These are phyloP conservation scores for Muntiacus reevesi DNA, from an alignment of 2,113 vertebrate species.

Conservation along the genomic window DNA sequence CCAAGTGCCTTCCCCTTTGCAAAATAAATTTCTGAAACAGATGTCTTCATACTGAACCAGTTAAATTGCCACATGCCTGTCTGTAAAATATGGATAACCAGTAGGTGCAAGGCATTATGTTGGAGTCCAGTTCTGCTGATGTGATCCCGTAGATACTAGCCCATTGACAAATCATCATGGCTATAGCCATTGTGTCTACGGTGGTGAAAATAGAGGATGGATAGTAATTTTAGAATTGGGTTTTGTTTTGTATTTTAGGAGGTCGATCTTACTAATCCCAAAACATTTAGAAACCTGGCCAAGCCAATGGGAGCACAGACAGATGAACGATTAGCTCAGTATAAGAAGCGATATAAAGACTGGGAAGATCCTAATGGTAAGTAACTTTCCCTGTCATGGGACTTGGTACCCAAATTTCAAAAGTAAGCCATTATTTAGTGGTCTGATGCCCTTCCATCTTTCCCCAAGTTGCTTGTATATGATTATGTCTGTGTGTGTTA, in stretches of 20 bases:
- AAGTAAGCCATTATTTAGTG: not conserved
- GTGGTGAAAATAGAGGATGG: not conserved
- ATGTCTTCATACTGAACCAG: not conserved
- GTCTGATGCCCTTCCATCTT: too few relatives aligned
- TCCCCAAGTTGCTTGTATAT: not conserved
- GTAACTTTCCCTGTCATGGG: not conserved
- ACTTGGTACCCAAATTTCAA: not conserved
- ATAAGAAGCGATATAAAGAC: conserved; percentile 98
- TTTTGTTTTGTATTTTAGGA: conserved; percentile 83
- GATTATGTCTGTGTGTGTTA: not conserved
- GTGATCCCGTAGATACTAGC: not conserved
- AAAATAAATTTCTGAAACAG: not conserved
- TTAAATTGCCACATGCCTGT: not conserved
- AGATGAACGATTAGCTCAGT: conserved; percentile 94
- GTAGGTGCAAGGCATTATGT: not conserved
- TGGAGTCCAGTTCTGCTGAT: not conserved
- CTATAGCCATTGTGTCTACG: fast-evolving
- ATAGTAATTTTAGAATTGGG: not conserved
- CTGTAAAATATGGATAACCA: too few relatives aligned
- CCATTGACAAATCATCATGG: not conserved
- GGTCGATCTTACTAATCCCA: conserved; percentile 94
- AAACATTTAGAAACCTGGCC: conserved; percentile 96
- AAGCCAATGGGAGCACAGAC: conserved; percentile 99
- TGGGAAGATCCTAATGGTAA: conserved; percentile 98
- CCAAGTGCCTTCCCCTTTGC: not conserved